Base-by-base conservation (phyloP, 2,888 invertebrate species). In the Aphidius colemani region DNA sequence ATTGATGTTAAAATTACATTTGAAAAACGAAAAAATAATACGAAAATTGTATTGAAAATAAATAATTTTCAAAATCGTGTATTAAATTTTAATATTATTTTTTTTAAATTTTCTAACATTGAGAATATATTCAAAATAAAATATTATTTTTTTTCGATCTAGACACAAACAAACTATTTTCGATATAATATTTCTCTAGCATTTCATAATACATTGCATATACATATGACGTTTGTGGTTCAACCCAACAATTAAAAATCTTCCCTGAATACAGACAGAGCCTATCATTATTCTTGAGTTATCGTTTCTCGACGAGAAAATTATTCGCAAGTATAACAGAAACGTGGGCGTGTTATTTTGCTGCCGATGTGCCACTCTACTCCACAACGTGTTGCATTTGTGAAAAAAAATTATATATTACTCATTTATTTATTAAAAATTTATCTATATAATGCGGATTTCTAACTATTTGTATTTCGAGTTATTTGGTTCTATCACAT, bases 211-310 rank as follows among this genome's bases (percentile, higher is more conserved):
- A 30, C 30, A 30, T 30, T 30, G 5, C 30, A 30, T 30, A 30
- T 30, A 30, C 30, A 30, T 30, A 75, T 76, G 77, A 77, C 75
- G 76, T 72, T 72, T 71, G 68, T 53, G 71, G 69, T 65, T 66
- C 76, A 75, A 78, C 77, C 78, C 73, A 76, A 78, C 77, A 76
- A 79, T 79, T 79, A 78, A 79, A 57, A 78, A 76, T 76, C 72
- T 72, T 74, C 71, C 73, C 70, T 70, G 70, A 46, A 57, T 46
- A 74, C 70, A 70, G 74, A 76, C 74, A 30, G 30, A 74, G 75
- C 69, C 75, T 77, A 74, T 75, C 74, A 79, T 79, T 79, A 79
- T 75, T 75, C 73, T 71, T 74, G 77, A 78, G 76, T 78, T 79
- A 78, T 79, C 75, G 78, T 78, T 74, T 75, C 74, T 67, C 56